Evolutionary conservation across 1,140 invertebrate species (phyloP).

Genomic region (Drosophila serrata): DNA sequence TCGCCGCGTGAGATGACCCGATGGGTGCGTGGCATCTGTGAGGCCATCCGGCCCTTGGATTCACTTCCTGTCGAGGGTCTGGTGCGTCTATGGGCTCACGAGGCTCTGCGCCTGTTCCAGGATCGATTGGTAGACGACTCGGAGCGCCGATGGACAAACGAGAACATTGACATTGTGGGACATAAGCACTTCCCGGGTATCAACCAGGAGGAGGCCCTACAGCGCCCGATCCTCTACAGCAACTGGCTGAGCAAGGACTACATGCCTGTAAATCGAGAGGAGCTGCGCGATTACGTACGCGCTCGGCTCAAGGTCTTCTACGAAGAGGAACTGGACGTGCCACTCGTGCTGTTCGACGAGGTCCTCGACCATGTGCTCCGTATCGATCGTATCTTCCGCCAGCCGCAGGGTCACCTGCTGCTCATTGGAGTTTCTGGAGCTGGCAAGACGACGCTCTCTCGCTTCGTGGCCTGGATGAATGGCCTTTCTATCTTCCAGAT

Average conservation of each 20-base stretch:
- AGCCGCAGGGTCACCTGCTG: constrained; percentile 98
- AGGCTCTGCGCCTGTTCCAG: constrained; percentile 99
- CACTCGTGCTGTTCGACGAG: constrained; percentile 99
- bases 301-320: constrained; percentile 99
- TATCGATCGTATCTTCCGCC: constrained; percentile 99
- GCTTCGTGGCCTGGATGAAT: constrained; percentile 99
- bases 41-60: constrained; percentile 98
- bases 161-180: constrained; percentile 98
- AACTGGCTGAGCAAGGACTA: constrained; percentile 99
- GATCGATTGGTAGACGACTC: constrained; percentile 97
- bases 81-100: constrained; percentile 99
- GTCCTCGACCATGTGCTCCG: constrained; percentile 99
- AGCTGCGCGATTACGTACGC: constrained; percentile 98
- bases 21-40: constrained; percentile 99
- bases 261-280: constrained; percentile 97
- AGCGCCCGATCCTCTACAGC: constrained; percentile 95
- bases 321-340: constrained; percentile 99
- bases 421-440: constrained; percentile 99
- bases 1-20: constrained; percentile 99
- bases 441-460: constrained; percentile 99
- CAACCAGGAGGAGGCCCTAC: constrained; percentile 93
- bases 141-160: constrained; percentile 99
- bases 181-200: constrained; percentile 97
- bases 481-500: constrained; percentile 99
- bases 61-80: constrained; percentile 96